Evolutionary conservation across 2,888 invertebrate genomes (phyloP).

Genomic region (Nebria brevicollis): DNA sequence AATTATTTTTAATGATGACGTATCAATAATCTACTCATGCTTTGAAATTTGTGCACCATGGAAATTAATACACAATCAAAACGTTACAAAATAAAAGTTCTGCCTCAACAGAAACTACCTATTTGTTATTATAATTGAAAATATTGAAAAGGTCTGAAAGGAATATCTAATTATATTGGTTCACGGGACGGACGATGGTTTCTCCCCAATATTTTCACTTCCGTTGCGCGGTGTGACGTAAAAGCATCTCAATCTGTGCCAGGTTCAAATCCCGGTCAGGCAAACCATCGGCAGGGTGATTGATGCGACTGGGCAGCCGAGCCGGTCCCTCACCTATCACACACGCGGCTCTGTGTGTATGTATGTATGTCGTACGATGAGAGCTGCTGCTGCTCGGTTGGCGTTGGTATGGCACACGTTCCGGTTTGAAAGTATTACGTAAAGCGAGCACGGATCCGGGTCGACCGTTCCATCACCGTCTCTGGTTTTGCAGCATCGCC

Average conservation of each 20-base stretch:
- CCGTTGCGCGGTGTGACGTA: slow-evolving; percentile 15
- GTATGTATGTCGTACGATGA: neutral
- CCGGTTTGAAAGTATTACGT: slow-evolving; percentile 40
- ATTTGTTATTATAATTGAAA: too few relatives aligned
- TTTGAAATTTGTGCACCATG: too few relatives aligned
- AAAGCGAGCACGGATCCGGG: slow-evolving; percentile 34
- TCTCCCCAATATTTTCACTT: neutral
- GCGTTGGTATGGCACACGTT: slow-evolving; percentile 6
- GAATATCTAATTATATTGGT: neutral
- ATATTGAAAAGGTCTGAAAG: neutral
- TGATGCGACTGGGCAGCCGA: slow-evolving; percentile 29
- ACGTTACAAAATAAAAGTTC: too few relatives aligned
- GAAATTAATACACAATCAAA: too few relatives aligned
- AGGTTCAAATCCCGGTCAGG: slow-evolving; percentile 44
- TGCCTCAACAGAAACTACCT: too few relatives aligned
- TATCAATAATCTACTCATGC: too few relatives aligned
- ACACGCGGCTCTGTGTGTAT: neutral
- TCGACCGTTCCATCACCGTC: slow-evolving; percentile 19
- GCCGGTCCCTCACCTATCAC: slow-evolving; percentile 8
- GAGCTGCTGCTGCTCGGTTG: neutral
- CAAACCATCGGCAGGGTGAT: slow-evolving; percentile 26
- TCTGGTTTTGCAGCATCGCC: neutral
- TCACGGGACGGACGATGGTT: neutral
- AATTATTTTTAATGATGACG: too few relatives aligned
- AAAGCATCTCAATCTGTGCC: slow-evolving; percentile 41